These are phyloP conservation scores for Phrynocephalus guinanensis DNA, from an alignment of 2,797 vertebrate genomes.

Conservation along the genomic window DNA sequence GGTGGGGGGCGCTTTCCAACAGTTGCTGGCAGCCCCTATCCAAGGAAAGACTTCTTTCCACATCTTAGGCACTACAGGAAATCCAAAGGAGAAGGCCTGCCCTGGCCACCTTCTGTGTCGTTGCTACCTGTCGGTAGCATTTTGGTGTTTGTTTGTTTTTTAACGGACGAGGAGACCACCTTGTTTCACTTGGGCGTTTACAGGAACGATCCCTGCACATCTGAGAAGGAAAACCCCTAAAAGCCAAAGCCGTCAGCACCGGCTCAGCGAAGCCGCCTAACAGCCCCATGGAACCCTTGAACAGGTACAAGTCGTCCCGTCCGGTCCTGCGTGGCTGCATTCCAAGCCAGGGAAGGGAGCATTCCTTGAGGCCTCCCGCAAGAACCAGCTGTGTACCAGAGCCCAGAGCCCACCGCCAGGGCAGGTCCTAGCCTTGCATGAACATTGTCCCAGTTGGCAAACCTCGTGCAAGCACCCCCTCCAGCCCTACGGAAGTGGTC, in stretches of 20 bases:
- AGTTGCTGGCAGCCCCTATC: neutral
- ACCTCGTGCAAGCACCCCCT: neutral
- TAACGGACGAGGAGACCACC: neutral
- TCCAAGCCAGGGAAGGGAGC: neutral
- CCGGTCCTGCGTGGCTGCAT: neutral
- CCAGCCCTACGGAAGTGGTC: neutral
- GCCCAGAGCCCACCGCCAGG: neutral
- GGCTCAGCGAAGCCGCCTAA: neutral
- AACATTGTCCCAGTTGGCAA: neutral
- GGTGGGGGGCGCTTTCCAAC: neutral
- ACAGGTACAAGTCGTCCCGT: too few species aligned
- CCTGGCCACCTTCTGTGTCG: neutral
- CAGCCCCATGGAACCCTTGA: neutral
- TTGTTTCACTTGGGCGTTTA: neutral
- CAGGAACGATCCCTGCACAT: too few species aligned
- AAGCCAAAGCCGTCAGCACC: neutral
- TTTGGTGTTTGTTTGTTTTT: too few species aligned
- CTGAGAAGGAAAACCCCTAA: neutral
- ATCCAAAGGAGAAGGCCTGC: neutral
- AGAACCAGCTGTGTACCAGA: neutral
- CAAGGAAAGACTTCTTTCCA: neutral
- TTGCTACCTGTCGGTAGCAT: neutral
- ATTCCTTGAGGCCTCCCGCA: neutral
- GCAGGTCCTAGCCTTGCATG: neutral
- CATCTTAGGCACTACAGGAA: neutral